These are phyloP conservation scores for Sabellastarte sp. DNA, from an alignment of 2,888 invertebrate species.

Conservation along the genomic window DNA sequence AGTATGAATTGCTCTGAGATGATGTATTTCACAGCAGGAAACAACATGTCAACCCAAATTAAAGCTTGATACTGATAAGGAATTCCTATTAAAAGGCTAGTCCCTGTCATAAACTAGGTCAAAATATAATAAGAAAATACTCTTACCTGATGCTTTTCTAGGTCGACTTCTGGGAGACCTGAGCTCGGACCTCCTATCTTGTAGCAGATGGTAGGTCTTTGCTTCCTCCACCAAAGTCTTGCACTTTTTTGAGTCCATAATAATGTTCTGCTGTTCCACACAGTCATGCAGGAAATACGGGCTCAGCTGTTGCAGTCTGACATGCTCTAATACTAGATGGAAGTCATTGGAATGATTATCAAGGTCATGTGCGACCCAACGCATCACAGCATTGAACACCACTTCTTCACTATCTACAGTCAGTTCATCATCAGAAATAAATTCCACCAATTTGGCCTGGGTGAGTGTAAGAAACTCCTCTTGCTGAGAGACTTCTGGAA, in stretches of 20 bases:
- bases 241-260: conserved; percentile 56
- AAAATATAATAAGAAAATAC: no score
- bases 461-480: conserved; percentile 58
- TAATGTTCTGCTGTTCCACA: conserved; percentile 57
- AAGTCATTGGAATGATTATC: conserved; percentile 35
- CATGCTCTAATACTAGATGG: conserved; percentile 58
- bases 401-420: conserved; percentile 62
- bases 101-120: no score
- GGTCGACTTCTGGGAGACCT: conserved; percentile 57
- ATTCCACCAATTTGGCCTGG: conserved; percentile 60
- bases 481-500: conserved; percentile 38
- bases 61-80: no score
- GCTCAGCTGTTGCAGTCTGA: conserved; percentile 61
- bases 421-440: conserved; percentile 61
- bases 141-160: conserved; percentile 54
- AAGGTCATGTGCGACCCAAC: conserved; percentile 60
- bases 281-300: conserved; percentile 62
- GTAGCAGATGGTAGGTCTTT: conserved; percentile 60
- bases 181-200: conserved; percentile 59
- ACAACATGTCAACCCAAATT: no score
- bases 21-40: no score
- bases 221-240: conserved; percentile 61
- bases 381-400: conserved; percentile 61
- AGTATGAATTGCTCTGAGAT: no score
- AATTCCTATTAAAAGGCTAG: no score